Evolutionary conservation across 2,113 vertebrate species (phyloP).

Genomic region (Brienomyrus longianalis): DNA sequence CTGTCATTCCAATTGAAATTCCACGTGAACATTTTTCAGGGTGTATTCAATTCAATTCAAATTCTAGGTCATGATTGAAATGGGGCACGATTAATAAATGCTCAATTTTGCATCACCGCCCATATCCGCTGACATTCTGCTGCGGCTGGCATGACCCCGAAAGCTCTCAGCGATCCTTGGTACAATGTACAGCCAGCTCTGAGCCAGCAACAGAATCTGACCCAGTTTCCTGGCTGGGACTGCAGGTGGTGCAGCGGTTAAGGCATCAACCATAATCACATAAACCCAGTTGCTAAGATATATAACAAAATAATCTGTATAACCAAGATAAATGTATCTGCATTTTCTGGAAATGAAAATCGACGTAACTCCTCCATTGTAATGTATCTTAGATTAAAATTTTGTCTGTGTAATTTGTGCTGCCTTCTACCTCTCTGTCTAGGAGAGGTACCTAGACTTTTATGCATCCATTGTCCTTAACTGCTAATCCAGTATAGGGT

Average conservation of each 20-base stretch:
- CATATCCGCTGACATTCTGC: not conserved
- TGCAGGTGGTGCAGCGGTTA: not conserved
- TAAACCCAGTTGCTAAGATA: not conserved
- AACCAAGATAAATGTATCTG: not conserved
- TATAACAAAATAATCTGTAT: not conserved
- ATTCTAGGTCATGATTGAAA: not conserved
- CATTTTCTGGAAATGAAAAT: not conserved
- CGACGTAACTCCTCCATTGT: not conserved
- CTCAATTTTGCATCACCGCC: not conserved
- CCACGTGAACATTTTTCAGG: not conserved
- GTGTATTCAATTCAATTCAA: not conserved
- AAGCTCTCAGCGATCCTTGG: not conserved
- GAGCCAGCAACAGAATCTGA: not conserved
- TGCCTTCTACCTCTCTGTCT: not conserved
- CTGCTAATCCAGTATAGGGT: not conserved
- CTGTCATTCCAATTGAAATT: not conserved
- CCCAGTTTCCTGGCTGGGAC: not conserved
- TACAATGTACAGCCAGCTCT: not conserved
- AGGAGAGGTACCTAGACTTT: not conserved
- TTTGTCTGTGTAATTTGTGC: not conserved
- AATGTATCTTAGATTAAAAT: not conserved
- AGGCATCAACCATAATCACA: not conserved
- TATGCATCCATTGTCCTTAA: not conserved
- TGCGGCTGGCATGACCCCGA: not conserved
- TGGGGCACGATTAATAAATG: not conserved